Conservation (phyloP, 2,113 vertebrate genomes). For the Centropus bengalensis region DNA sequence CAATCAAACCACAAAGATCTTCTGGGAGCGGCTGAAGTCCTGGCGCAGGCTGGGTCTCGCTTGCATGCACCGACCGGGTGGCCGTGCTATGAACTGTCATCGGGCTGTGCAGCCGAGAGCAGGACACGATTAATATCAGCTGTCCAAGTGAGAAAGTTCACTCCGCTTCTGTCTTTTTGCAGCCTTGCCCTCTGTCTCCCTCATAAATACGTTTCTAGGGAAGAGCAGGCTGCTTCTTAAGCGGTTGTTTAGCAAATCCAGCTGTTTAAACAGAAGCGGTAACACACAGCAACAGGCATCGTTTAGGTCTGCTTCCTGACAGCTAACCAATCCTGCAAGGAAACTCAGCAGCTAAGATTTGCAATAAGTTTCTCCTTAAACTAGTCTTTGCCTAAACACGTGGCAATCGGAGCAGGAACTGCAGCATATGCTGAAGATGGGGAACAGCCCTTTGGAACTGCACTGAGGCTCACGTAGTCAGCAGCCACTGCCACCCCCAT, state of each 20-base stretch:
- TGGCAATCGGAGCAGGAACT: neutral
- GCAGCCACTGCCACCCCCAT: neutral
- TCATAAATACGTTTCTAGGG: conserved; percentile 42
- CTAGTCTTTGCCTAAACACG: neutral
- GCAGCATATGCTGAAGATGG: neutral
- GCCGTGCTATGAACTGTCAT: neutral
- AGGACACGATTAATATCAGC: conserved; percentile 45
- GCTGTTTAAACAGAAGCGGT: conserved; percentile 55
- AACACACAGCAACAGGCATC: neutral
- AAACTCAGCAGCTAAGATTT: neutral
- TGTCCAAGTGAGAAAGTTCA: conserved; percentile 52
- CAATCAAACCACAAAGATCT: conserved; percentile 44
- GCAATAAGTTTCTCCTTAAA: neutral
- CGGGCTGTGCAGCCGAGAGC: neutral
- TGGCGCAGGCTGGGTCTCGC: neutral
- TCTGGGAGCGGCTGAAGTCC: neutral
- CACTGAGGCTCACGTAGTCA: neutral
- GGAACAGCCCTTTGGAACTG: neutral
- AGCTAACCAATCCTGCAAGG: neutral
- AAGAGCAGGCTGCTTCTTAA: neutral
- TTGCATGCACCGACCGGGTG: rapidly evolving
- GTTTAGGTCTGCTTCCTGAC: neutral
- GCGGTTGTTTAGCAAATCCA: conserved; percentile 42
- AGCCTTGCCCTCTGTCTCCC: conserved; percentile 9
- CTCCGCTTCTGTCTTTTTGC: conserved; percentile 35